Conservation (phyloP, 2,888 invertebrate genomes). For the Micoletzkya japonica region DNA sequence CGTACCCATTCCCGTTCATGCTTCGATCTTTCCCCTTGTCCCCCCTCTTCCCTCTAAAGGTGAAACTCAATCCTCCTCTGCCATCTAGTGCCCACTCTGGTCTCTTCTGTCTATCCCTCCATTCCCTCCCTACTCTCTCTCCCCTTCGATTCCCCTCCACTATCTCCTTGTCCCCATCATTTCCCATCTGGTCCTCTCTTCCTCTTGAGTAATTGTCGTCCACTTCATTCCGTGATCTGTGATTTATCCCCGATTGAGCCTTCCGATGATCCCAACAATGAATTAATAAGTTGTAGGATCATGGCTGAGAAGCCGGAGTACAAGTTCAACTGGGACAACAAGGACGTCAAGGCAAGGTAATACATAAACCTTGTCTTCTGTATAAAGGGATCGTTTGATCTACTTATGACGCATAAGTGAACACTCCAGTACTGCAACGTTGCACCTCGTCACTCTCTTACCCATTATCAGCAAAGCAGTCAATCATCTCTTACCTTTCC, state of each 20-base stretch:
- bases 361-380: background rate
- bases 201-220: background rate
- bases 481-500: background rate
- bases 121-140: background rate
- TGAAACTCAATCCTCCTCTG: too few relatives aligned
- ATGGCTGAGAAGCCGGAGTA: slow-evolving; percentile 33
- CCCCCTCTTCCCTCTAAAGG: too few relatives aligned
- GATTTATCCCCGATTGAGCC: background rate
- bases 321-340: slow-evolving; percentile 54
- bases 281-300: slow-evolving; percentile 8
- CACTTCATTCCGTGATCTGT: background rate
- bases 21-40: too few relatives aligned
- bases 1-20: too few relatives aligned
- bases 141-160: background rate
- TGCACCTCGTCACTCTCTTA: background rate
- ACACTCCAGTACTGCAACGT: background rate
- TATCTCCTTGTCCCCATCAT: background rate
- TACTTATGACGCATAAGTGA: background rate
- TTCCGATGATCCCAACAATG: slow-evolving; percentile 4
- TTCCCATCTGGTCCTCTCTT: background rate
- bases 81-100: too few relatives aligned
- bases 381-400: background rate
- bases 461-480: background rate
- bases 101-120: too few relatives aligned
- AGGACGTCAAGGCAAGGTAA: slow-evolving; percentile 48